A percentile compares a stretch with the other conserved stretches of the same genome.
These are phyloP conservation scores for Scaptomyza polygonia DNA, from an alignment of 2,888 invertebrate species.

Conservation along the genomic window DNA sequence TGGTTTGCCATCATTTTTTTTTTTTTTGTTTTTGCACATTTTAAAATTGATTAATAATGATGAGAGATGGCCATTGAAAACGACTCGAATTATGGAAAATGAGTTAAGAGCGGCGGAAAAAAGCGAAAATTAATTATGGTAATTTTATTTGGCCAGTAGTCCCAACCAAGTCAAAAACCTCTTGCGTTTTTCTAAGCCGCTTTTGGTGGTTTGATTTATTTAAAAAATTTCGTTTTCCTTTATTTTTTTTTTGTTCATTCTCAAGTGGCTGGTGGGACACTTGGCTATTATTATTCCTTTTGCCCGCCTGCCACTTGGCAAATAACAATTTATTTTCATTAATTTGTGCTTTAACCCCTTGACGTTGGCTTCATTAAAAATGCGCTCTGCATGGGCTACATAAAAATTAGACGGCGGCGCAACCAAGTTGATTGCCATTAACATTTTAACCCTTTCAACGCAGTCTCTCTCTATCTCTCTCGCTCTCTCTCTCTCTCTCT, in stretches of 20 bases:
- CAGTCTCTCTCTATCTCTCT: neutral
- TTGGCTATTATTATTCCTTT: conserved; percentile 44
- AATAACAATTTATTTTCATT: conserved; percentile 83
- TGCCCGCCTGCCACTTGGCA: conserved; percentile 41
- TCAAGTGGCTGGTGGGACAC: conserved; percentile 48
- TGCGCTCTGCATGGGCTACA: conserved; percentile 66
- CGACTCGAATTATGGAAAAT: conserved; percentile 65
- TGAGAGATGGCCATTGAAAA: conserved; percentile 38
- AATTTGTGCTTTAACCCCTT: conserved; percentile 81
- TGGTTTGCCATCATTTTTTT: conserved; percentile 7
- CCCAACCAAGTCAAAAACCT: neutral
- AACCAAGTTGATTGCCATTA: conserved; percentile 64
- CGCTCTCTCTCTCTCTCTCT: neutral
- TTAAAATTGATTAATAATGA: conserved; percentile 75
- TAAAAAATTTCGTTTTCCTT: conserved; percentile 41
- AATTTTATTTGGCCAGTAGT: conserved; percentile 75
- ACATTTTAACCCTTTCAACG: conserved; percentile 64
- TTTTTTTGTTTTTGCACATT: conserved; percentile 19
- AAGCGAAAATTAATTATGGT: conserved; percentile 83
- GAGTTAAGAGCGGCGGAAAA: conserved; percentile 67
- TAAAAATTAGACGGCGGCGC: conserved; percentile 58
- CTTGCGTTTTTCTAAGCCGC: conserved; percentile 55
- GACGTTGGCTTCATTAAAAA: conserved; percentile 70
- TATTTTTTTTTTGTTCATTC: conserved; percentile 20
- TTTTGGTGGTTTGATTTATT: conserved; percentile 77